Percentiles rank a stretch among this genome's conserved stretches.
phyloP scores from a whole-genome alignment of 1,140 invertebrate genomes.

The Fopius arisanus region DNA sequence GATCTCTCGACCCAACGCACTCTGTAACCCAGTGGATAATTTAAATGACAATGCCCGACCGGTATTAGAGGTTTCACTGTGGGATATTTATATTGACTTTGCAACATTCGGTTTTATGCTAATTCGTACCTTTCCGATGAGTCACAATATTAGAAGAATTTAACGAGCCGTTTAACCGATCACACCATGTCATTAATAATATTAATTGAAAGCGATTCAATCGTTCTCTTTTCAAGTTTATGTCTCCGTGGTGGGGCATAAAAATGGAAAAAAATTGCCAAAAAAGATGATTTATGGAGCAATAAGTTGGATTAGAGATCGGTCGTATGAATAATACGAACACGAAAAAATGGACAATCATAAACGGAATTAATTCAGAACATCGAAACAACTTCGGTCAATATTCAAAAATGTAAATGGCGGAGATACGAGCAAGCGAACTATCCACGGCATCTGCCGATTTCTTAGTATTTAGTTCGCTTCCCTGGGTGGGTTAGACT shows the following conservation, averaged over 20 bases:
- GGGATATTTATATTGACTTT: slow-evolving; percentile 36
- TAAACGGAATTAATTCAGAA: too few species aligned
- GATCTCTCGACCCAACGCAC: slow-evolving; percentile 25
- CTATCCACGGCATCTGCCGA: slow-evolving; percentile 32
- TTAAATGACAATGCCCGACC: slow-evolving; percentile 56
- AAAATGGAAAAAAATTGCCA: not conserved
- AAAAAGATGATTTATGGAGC: not conserved
- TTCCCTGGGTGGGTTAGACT: slow-evolving; percentile 30
- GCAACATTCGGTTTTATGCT: slow-evolving; percentile 34
- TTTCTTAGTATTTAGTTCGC: slow-evolving; percentile 41
- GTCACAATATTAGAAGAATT: slow-evolving; percentile 48
- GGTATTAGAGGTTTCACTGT: slow-evolving; percentile 38
- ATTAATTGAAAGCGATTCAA: not conserved
- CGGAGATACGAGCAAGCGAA: slow-evolving; percentile 13
- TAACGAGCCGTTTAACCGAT: slow-evolving; percentile 46
- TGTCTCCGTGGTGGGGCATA: not conserved
- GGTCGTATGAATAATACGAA: too few species aligned
- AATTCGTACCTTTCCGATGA: slow-evolving; percentile 38
- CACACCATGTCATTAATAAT: slow-evolving; percentile 10
- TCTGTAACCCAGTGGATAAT: slow-evolving; percentile 34
- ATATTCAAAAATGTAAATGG: slow-evolving; percentile 36
- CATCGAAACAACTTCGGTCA: too few species aligned
- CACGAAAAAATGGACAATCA: too few species aligned
- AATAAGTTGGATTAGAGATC: too few species aligned
- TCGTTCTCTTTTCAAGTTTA: not conserved